Evolutionary conservation across 53 echinoderm and acorn worm species (phyloP).

Genomic region (Zoroaster sp.): DNA sequence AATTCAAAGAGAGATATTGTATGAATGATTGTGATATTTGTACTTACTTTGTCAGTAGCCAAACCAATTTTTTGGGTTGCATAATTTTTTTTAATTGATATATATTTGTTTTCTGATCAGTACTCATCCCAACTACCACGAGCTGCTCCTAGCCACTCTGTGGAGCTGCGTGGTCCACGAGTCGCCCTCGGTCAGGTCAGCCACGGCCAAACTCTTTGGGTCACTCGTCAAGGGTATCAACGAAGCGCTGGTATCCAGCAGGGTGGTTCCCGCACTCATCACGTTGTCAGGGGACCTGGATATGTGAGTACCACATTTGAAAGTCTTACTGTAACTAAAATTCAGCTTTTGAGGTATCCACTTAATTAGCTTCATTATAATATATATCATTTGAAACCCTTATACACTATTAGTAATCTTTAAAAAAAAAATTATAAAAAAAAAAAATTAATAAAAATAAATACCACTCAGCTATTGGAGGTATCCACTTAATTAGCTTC

Average conservation of each 20-base stretch:
- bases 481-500: too few relatives aligned
- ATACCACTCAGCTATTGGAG: not conserved
- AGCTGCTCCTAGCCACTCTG: constrained; percentile 78
- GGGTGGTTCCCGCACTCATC: constrained; percentile 96
- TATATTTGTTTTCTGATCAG: too few relatives aligned
- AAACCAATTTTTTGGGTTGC: too few relatives aligned
- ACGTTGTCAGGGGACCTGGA: constrained; percentile 90
- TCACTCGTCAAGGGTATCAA: constrained; percentile 79
- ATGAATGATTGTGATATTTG: too few relatives aligned
- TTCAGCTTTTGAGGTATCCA: not conserved
- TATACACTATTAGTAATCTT: not conserved
- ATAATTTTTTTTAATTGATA: not conserved
- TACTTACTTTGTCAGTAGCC: too few relatives aligned
- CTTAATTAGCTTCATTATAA: not conserved
- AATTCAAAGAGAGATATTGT: too few relatives aligned
- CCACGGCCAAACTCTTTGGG: constrained; percentile 85
- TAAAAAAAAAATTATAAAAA: not conserved
- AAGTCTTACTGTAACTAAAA: not conserved
- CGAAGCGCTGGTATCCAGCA: constrained; percentile 85
- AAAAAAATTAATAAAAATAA: not conserved
- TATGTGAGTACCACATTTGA: constrained; percentile 65
- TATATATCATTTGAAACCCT: not conserved
- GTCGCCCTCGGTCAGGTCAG: constrained; percentile 71
- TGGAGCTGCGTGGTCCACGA: constrained; percentile 94
- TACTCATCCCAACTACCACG: constrained; percentile 86